phyloP scores from a whole-genome alignment of 1,140 invertebrate species.

The Philaenus spumarius region DNA sequence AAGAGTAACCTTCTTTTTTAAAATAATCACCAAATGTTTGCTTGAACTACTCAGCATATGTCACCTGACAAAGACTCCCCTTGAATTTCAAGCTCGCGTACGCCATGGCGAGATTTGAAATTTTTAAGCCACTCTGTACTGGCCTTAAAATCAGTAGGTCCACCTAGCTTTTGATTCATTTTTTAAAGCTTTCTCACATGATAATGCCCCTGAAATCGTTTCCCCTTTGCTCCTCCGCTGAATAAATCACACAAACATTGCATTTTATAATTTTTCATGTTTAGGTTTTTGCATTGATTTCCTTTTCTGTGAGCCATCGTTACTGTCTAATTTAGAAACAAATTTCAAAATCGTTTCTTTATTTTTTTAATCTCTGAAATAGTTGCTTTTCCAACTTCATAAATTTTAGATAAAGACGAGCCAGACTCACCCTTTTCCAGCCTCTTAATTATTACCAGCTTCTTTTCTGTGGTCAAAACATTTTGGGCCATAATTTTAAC shows the following conservation, averaged over 20 bases:
- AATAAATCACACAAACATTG: constrained; percentile 24
- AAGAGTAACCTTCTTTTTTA: constrained; percentile 3
- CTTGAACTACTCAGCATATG: constrained; percentile 18
- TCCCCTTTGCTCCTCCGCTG: constrained; percentile 24
- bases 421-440: constrained; percentile 22
- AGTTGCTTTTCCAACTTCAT: constrained; percentile 22
- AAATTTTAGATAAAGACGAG: too few relatives aligned
- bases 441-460: constrained; percentile 21
- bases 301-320: constrained; percentile 8
- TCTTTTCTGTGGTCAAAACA: constrained; percentile 15
- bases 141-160: too few relatives aligned
- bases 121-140: constrained; percentile 4
- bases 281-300: constrained; percentile 20
- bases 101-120: too few relatives aligned
- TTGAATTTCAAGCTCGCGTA: constrained; percentile 33
- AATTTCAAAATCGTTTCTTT: constrained; percentile 13
- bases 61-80: constrained; percentile 34
- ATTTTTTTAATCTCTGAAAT: constrained; percentile 23
- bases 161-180: constrained; percentile 25
- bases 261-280: constrained; percentile 24
- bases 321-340: constrained; percentile 11
- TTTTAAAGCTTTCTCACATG: constrained; percentile 27
- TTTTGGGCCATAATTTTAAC: too few relatives aligned
- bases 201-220: constrained; percentile 25
- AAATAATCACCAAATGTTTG: constrained; percentile 9